Evolutionary conservation across 2,113 vertebrate species (phyloP).

Genomic region (Oreochromis aureus): DNA sequence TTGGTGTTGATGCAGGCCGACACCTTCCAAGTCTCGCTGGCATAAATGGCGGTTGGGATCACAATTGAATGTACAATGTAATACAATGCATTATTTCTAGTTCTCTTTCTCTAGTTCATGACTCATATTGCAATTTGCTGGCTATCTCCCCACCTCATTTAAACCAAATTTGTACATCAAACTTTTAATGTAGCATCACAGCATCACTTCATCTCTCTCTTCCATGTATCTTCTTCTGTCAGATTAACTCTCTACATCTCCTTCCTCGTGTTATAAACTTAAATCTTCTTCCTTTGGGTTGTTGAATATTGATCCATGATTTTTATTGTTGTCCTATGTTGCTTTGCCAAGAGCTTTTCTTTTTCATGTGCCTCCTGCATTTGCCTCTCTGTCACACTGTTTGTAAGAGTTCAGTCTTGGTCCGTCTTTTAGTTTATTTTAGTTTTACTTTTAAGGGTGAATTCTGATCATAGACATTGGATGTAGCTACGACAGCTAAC

Average conservation of each 20-base stretch:
- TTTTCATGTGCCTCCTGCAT: neutral
- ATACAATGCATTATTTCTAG: neutral
- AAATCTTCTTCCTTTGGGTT: neutral
- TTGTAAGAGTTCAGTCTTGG: neutral
- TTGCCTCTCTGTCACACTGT: neutral
- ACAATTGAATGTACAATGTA: neutral
- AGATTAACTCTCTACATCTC: neutral
- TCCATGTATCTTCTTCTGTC: neutral
- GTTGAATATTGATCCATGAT: neutral
- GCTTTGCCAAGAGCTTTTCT: neutral
- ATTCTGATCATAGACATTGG: neutral
- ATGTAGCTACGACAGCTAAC: neutral
- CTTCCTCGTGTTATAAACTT: neutral
- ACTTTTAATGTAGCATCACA: neutral
- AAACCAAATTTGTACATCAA: neutral
- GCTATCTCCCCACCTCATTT: neutral
- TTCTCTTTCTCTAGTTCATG: neutral
- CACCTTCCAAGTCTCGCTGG: too few relatives aligned
- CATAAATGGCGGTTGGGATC: too few relatives aligned
- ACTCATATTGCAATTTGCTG: neutral
- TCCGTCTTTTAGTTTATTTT: neutral
- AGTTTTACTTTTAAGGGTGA: neutral
- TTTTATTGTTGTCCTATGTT: neutral
- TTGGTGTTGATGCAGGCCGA: too few relatives aligned
- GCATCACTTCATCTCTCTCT: too few relatives aligned